Percentiles rank a stretch among this genome's conserved stretches.
Conservation (phyloP, 2,797 vertebrate species). For the Sylvilagus floridanus region DNA sequence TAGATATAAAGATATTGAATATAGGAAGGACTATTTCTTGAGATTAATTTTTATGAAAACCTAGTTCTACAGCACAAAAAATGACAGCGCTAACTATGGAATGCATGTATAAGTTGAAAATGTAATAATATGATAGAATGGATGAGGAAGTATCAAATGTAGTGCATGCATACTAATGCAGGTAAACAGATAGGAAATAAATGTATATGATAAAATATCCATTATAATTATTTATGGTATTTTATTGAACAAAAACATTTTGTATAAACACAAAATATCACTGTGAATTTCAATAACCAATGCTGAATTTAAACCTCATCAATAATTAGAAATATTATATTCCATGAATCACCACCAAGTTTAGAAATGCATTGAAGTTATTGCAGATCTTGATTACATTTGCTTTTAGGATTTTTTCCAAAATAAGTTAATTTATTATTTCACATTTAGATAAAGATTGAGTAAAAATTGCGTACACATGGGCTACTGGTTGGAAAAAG, state of each 20-base stretch:
- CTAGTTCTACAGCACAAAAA: background rate
- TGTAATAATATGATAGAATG: background rate
- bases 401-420: background rate
- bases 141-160: background rate
- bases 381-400: background rate
- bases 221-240: background rate
- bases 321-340: background rate
- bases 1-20: background rate
- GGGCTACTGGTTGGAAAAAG: background rate
- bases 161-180: background rate
- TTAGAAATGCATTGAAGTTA: background rate
- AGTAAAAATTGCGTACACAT: background rate
- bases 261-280: background rate
- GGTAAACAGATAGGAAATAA: background rate
- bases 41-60: background rate
- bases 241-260: background rate
- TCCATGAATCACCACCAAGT: background rate
- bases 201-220: background rate
- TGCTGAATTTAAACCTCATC: background rate
- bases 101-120: background rate
- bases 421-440: background rate
- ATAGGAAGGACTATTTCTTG: background rate
- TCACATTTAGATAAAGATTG: background rate
- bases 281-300: background rate
- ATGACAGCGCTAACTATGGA: background rate